Conservation (phyloP, 2,888 invertebrate genomes). For the Opisthograptis luteolata region DNA sequence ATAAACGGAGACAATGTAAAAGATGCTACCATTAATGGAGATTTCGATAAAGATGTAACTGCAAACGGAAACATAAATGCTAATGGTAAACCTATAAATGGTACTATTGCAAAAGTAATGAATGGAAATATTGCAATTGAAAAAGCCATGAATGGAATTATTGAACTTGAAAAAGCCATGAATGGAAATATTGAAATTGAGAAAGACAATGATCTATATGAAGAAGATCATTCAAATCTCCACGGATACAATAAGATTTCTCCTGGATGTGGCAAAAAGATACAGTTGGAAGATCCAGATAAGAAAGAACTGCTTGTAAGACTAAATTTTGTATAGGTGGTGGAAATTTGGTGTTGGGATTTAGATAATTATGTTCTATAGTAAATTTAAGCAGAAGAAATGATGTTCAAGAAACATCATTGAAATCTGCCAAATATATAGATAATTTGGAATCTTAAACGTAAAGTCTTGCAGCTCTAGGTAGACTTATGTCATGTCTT, state of each 20-base stretch:
- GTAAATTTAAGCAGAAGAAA: too few relatives aligned
- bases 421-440: too few relatives aligned
- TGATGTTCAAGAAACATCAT: too few relatives aligned
- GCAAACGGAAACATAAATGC: background rate
- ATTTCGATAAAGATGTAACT: constrained; percentile 5
- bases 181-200: constrained; percentile 23
- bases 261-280: constrained; percentile 63
- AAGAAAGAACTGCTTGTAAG: constrained; percentile 74
- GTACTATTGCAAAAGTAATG: constrained; percentile 18
- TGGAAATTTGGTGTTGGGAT: constrained; percentile 26
- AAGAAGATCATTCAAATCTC: constrained; percentile 49
- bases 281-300: constrained; percentile 71
- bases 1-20: background rate
- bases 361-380: too few relatives aligned
- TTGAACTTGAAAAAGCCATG: constrained; percentile 24
- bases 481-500: too few relatives aligned
- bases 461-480: too few relatives aligned
- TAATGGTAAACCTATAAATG: constrained; percentile 1
- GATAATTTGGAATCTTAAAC: too few relatives aligned
- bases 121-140: constrained; percentile 23
- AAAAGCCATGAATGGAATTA: too few relatives aligned
- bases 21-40: constrained; percentile 24
- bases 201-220: constrained; percentile 37
- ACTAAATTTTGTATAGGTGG: constrained; percentile 35
- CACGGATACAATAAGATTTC: constrained; percentile 71